phyloP scores from a whole-genome alignment of 2,888 invertebrate genomes.

The Drosophila mercatorum region DNA sequence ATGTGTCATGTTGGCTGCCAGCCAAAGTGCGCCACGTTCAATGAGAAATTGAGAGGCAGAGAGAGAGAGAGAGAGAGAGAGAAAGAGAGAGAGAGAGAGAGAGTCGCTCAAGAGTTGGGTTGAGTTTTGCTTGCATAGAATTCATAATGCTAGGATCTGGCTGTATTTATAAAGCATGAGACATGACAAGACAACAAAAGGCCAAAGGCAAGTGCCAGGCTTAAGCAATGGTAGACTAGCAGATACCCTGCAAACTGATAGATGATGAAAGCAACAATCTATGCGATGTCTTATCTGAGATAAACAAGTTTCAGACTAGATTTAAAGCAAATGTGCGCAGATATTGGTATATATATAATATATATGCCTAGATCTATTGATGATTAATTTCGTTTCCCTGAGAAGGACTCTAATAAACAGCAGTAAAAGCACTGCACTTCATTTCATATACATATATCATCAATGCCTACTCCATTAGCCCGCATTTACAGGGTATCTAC shows the following conservation, averaged over 20 bases:
- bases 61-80: neutral
- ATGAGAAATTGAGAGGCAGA: constrained; percentile 28
- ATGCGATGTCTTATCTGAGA: too few relatives aligned
- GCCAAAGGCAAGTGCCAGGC: neutral
- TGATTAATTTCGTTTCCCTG: too few relatives aligned
- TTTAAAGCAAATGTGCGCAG: too few relatives aligned
- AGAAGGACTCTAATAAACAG: too few relatives aligned
- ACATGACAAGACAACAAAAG: constrained; percentile 15
- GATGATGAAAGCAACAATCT: neutral
- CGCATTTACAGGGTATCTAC: neutral
- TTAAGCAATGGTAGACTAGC: neutral
- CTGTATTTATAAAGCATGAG: constrained; percentile 49
- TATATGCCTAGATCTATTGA: too few relatives aligned
- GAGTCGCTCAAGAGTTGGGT: neutral
- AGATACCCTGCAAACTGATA: neutral
- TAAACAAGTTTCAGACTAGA: too few relatives aligned
- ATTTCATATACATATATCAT: too few relatives aligned
- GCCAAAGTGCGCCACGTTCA: constrained; percentile 66
- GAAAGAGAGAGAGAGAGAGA: neutral
- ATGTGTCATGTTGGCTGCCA: constrained; percentile 73
- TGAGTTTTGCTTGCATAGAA: constrained; percentile 32
- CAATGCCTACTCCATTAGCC: neutral
- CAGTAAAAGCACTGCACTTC: too few relatives aligned
- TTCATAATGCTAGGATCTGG: constrained; percentile 47
- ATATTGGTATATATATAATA: too few relatives aligned